Base-by-base conservation (phyloP, 2,888 invertebrate genomes). In the Drosophila atripex region DNA sequence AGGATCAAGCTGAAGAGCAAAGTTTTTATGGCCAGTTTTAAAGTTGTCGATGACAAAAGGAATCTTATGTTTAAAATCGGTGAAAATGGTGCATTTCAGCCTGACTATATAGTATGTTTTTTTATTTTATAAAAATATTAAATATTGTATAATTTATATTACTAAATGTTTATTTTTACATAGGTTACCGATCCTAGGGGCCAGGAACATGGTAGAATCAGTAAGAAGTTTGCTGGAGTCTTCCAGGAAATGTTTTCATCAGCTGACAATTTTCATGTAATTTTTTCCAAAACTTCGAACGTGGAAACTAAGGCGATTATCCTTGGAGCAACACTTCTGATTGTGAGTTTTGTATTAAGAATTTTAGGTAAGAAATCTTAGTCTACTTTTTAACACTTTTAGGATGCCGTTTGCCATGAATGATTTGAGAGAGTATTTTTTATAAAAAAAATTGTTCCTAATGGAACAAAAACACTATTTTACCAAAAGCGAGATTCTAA, bases 361-460 rank as follows among this genome's bases (percentile, higher is more conserved):
- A 12, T 32, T 0, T 32, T 32, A 12, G 12, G 12, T 4, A 32
- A 11, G 9, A 3, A 32, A 12, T 30, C 5, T 32, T 1, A 4
- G 11, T 32, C 1, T 32, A 0, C 0, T 12, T 32, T 32, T 32
- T 32, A 4, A 32, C 3, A 18, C 9, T 12, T 32, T 11, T 12
- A 32, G 32, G 35, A 35, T 35, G 35, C n/a, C 35, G 35, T n/a
- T n/a, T 14, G n/a, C 35, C 35, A 35, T n/a, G 35, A 35, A 35
- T 35, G 14, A n/a, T 30, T n/a, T 1, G 0, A 32, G 0, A 5
- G 11, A 30, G 8, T 9, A 2, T 9, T 32, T 32, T 32, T n/a
- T 4, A 32, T 12, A 32, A 28, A 28, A 28, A 9, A 3, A 0
- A 2, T n/a, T 5, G 6, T 12, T 12, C 5, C 32, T 32, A 32